phyloP scores from a whole-genome alignment of 2,113 vertebrate species.

The Oreotragus oreotragus region DNA sequence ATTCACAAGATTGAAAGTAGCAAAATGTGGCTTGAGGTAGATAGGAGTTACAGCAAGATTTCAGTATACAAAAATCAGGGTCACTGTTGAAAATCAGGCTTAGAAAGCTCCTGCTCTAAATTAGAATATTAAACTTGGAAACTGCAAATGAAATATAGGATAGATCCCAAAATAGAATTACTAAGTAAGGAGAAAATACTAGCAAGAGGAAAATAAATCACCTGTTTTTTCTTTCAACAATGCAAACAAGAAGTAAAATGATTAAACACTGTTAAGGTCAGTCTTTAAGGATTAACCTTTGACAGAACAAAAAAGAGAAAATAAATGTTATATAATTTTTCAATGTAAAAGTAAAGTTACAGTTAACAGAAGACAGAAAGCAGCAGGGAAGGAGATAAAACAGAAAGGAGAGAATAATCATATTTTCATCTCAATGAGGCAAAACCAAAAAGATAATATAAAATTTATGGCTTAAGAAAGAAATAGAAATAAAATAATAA shows the following conservation, averaged over 20 bases:
- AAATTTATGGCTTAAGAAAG: neutral
- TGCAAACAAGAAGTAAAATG: neutral
- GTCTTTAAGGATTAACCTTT: neutral
- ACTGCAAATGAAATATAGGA: neutral
- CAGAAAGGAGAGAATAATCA: fast-evolving
- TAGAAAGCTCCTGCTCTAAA: neutral
- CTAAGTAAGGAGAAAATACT: neutral
- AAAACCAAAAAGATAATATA: neutral
- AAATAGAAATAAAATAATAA: neutral
- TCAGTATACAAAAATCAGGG: neutral
- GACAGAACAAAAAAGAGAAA: neutral
- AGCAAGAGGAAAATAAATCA: neutral
- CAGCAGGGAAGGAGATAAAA: neutral
- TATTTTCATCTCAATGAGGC: neutral
- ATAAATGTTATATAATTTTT: neutral
- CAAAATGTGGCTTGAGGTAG: neutral
- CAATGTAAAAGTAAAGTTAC: neutral
- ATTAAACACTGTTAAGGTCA: neutral
- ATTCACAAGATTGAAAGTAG: neutral
- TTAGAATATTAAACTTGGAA: neutral
- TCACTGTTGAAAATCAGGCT: neutral
- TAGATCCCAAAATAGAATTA: neutral
- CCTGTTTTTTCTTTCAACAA: neutral
- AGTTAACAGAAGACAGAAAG: no score
- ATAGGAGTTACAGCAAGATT: neutral